Percentiles rank a stretch among this genome's conserved stretches.
Conservation (phyloP, 2,113 vertebrate species). For the Aphyosemion australe region DNA sequence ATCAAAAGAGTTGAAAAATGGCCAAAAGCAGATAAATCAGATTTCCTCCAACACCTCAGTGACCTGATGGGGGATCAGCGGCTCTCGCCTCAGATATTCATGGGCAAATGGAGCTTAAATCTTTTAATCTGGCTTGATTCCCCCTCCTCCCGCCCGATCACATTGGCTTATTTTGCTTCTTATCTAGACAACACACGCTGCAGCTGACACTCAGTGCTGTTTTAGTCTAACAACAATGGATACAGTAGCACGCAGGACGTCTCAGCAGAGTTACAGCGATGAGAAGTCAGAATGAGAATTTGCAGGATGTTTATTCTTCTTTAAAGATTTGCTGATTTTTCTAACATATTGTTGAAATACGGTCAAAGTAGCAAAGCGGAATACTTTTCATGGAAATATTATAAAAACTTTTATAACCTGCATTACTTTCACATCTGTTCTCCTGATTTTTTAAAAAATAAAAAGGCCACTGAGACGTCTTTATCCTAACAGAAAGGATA, state of each 20-base stretch:
- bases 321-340: conserved; percentile 9
- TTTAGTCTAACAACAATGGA: conserved; percentile 67
- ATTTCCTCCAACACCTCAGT: conserved; percentile 66
- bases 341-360: conserved; percentile 1
- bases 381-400: not conserved
- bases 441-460: not conserved
- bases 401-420: not conserved
- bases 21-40: conserved; percentile 62
- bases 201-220: conserved; percentile 59
- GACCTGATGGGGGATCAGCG: conserved; percentile 57
- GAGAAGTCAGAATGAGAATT: no score
- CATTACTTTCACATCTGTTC: conserved; percentile 7
- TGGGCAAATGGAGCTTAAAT: conserved; percentile 75
- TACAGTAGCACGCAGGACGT: conserved; percentile 37
- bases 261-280: no score
- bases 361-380: conserved; percentile 4
- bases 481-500: conserved; percentile 3
- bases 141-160: conserved; percentile 55
- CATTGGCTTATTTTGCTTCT: conserved; percentile 66
- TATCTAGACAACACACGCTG: conserved; percentile 60
- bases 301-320: not conserved
- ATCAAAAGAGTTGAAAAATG: conserved; percentile 60
- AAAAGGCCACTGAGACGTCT: not conserved
- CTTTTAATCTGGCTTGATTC: conserved; percentile 73
- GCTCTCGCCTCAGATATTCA: conserved; percentile 66